Evolutionary conservation across 2,888 invertebrate species (phyloP), one percentile per base, ranked within the genome.

Genomic region (Lasioglossum calceatum): DNA sequence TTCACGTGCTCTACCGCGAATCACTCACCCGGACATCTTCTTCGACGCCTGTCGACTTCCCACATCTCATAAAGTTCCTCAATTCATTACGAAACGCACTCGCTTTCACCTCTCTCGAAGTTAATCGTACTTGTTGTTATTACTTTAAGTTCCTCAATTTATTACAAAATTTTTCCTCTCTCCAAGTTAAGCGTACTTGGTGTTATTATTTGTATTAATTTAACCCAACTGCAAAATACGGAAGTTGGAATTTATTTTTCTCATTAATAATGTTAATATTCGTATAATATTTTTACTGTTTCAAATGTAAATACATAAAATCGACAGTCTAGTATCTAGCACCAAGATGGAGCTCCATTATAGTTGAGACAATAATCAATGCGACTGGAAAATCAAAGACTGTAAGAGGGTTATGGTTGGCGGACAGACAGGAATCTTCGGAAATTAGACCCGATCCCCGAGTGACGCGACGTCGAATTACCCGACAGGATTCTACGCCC

Each of bases 391-490:
- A 23, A 23, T 54, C 50, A 23, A 54, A 23, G 23, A 54, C 23
- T 23, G 50, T 8, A 23, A 23, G 50, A 54, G 50, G 50, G 50
- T 54, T 54, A 50, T 23, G 50, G 50, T 50, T 23, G 2, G 23
- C 8, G 8, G 50, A 8, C 23, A 54, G 50, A 54, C 23, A 23
- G 50, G 50, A 54, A 54, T 54, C 50, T 8, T 8, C 50, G 50
- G 23, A 54, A 23, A 54, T 54, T 54, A 54, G 50, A 23, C 23
- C 8, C 61, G 64, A 42, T 44, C 19, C 19, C 14, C 76, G 36
- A 32, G 36, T 32, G 70, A 72, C 76, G 39, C n/a, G 81, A 67
- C 78, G 78, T 81, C 32, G 81, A 89, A 89, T 89, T 90, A 87
- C 73, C 82, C 61, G 70, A 67, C 61, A 80, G 86, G 84, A 83